Evolutionary conservation across 1,140 invertebrate species (phyloP).

Genomic region (Rhagoletis zephyria): DNA sequence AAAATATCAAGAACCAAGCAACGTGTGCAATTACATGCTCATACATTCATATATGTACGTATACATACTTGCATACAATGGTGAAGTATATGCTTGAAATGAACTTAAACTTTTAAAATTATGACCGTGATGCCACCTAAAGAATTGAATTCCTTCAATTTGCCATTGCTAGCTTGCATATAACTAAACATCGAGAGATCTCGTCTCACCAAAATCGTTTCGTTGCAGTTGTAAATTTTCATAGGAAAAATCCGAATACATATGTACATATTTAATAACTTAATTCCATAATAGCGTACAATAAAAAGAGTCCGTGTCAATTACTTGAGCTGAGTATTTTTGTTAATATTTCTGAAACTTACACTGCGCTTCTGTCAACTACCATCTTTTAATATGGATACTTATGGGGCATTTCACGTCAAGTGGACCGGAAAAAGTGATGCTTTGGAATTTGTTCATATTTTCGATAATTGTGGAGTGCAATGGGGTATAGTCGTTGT

Average conservation of each 20-base stretch:
- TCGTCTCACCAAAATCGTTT: background rate
- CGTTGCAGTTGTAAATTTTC: background rate
- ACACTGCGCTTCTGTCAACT: too few species aligned
- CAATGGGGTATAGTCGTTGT: too few species aligned
- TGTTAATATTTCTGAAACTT: too few species aligned
- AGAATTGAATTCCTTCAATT: background rate
- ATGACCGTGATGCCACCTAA: background rate
- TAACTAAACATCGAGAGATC: background rate
- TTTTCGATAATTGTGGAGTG: too few species aligned
- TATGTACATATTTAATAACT: background rate
- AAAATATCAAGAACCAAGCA: background rate
- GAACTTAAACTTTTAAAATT: constrained; percentile 26
- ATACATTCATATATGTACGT: background rate
- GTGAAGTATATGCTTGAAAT: background rate
- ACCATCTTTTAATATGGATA: too few species aligned
- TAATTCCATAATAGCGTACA: background rate
- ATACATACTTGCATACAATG: background rate
- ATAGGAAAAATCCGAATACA: background rate
- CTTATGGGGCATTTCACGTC: too few species aligned
- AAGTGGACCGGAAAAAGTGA: too few species aligned
- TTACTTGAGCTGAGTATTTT: too few species aligned
- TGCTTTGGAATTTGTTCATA: too few species aligned
- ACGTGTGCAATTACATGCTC: background rate
- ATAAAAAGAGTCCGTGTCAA: background rate
- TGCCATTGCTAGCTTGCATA: background rate